Base-by-base conservation (phyloP, 2,888 invertebrate species). In the Caenorhabditis imperialis region DNA sequence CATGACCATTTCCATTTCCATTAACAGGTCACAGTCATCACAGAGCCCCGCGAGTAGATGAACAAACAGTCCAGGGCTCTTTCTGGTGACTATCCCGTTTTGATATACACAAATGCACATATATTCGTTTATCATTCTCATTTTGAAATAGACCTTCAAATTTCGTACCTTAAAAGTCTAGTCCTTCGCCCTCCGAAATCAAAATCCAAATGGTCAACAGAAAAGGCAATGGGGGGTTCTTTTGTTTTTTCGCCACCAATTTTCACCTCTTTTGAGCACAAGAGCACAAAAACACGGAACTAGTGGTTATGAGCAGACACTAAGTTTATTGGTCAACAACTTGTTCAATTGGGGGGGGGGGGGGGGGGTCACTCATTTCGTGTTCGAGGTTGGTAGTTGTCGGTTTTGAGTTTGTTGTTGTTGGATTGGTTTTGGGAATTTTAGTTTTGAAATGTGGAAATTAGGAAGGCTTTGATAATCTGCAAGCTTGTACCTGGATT, bases 31-130 rank as follows among this genome's bases (percentile, higher is more conserved):
- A 47, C 45, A 7, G 45, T 47, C 45, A 27, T 44, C 44, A 44
- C 6, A 1, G 44, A 20, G 44, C 1, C 44, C 18, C n/a, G n/a
- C n/a, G 45, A 54, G 53, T 47, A 54, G 25, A 54, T 63, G 55
- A 27, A 63, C 53, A 54, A 63, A 54, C 40, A 63, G n/a, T 30
- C 38, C 25, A 54, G 62, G 62, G 45, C 55, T 40, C 35, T 61
- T 23, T 18, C 35, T 23, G 23, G 38, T 63, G 48, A 63, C 54
- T 55, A 63, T 63, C 63, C 38, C 55, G 53, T 38, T 63, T 54
- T 47, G 27, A 38, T 55, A 55, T 65, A 55, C n/a, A 65, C 55
- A 65, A 55, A 65, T 65, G 63, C 63, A 65, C 63, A 65, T 55
- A 65, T 65, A 55, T 54, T 63, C 45, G 53, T 55, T 35, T 47